Conservation (phyloP, 2,797 vertebrate species). For the Chiroxiphia lanceolata region DNA sequence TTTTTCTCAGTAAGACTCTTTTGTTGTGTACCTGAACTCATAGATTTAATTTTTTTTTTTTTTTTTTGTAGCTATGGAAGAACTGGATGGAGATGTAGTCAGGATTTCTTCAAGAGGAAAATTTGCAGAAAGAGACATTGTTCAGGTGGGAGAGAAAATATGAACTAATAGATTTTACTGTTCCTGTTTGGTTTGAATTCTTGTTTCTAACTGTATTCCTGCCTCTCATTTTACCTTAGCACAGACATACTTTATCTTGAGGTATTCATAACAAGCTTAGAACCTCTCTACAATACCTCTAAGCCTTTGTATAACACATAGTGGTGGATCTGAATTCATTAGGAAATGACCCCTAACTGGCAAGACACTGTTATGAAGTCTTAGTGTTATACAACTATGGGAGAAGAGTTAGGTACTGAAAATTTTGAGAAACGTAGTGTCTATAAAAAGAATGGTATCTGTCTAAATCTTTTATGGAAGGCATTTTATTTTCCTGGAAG, state of each 20-base stretch:
- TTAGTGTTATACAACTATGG: background rate
- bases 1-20: background rate
- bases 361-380: background rate
- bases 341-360: background rate
- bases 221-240: background rate
- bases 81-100: slow-evolving; percentile 94
- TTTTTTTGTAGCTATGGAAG: slow-evolving; percentile 88
- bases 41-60: background rate
- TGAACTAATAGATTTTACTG: background rate
- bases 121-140: slow-evolving; percentile 95
- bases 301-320: background rate
- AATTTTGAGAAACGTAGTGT: background rate
- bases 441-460: background rate
- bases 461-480: background rate
- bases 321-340: background rate
- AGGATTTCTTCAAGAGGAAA: slow-evolving; percentile 95
- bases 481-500: background rate
- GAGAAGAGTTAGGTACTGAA: background rate
- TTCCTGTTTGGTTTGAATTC: background rate
- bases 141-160: slow-evolving; percentile 84
- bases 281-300: background rate
- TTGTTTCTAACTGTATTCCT: background rate
- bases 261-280: background rate
- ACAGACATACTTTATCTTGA: background rate
- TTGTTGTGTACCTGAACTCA: background rate